Conservation (phyloP, 1,140 invertebrate genomes). For the Pogonomyrmex barbatus region DNA sequence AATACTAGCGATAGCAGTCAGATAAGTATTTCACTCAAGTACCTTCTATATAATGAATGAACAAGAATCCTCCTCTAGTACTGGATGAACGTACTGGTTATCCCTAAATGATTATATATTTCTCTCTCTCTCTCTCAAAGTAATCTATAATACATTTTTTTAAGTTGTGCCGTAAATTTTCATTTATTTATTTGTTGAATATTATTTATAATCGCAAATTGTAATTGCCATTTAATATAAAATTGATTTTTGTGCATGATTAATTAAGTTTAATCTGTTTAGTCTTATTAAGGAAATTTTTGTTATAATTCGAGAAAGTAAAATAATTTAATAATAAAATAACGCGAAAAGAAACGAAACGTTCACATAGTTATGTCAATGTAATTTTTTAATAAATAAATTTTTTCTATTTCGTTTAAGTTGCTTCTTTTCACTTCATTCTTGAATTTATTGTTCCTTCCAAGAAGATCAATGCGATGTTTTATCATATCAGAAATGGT, state of each 20-base stretch:
- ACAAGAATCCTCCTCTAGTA: constrained; percentile 27
- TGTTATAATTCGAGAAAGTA: background rate
- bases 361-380: background rate
- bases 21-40: constrained; percentile 43
- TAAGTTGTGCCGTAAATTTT: background rate
- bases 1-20: constrained; percentile 44
- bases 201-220: background rate
- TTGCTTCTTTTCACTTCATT: background rate
- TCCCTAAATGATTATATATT: constrained; percentile 14
- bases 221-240: background rate
- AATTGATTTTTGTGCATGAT: background rate
- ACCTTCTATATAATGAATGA: constrained; percentile 57
- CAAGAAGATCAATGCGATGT: constrained; percentile 37
- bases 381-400: background rate
- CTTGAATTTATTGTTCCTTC: background rate
- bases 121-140: background rate
- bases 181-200: background rate
- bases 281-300: background rate
- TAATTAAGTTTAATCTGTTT: background rate
- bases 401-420: background rate
- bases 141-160: background rate
- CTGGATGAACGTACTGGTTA: background rate
- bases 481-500: constrained; percentile 62
- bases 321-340: constrained; percentile 2
- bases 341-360: background rate